These are phyloP conservation scores for Bombus impatiens DNA, from an alignment of 1,140 invertebrate species.

Conservation along the genomic window DNA sequence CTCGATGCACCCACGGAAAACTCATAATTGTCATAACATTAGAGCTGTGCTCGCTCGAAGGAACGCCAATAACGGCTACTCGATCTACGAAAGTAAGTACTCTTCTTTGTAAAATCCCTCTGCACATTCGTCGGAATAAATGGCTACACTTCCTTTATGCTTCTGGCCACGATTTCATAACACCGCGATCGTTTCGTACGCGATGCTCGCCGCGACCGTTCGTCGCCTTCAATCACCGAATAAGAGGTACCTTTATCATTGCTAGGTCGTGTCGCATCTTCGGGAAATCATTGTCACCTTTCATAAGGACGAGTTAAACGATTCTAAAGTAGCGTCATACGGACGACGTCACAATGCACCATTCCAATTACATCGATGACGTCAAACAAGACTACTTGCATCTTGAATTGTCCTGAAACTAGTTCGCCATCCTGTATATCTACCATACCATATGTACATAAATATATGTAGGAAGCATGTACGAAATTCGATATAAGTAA, in stretches of 20 bases:
- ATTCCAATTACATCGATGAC: no score
- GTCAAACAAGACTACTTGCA: background rate
- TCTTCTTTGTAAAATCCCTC: constrained; percentile 21
- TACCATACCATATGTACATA: background rate
- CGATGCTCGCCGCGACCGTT: no score
- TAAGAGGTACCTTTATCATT: background rate
- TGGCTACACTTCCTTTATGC: background rate
- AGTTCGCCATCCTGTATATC: background rate
- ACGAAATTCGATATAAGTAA: background rate
- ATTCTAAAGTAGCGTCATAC: background rate
- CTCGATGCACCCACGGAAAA: constrained; percentile 75
- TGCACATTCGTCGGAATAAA: background rate
- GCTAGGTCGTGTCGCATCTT: no score
- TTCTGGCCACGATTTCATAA: background rate
- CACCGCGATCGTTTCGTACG: background rate
- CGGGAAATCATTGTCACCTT: no score
- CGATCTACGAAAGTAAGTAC: background rate
- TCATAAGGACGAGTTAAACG: background rate
- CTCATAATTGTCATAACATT: constrained; percentile 81
- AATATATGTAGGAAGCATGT: background rate
- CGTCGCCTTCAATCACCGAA: background rate
- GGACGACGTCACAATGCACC: background rate
- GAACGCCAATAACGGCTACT: constrained; percentile 31
- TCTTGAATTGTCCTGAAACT: background rate
- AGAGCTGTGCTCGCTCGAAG: constrained; percentile 27